These are phyloP conservation scores for Luidia sarsii DNA, from an alignment of 53 echinoderm and acorn worm genomes.

Conservation along the genomic window DNA sequence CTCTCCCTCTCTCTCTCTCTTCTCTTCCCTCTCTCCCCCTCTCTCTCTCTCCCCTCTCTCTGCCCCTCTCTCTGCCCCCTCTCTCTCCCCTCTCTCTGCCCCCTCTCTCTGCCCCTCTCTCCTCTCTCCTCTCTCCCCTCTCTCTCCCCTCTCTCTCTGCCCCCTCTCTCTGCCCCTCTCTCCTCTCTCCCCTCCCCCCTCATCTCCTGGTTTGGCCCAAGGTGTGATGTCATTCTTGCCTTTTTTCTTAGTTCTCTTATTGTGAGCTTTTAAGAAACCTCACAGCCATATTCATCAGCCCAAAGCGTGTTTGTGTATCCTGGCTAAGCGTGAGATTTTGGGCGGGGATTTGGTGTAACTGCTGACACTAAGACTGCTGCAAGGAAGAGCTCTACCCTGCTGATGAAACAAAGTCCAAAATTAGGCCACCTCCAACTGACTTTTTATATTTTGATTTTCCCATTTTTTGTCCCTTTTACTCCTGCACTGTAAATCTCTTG, in stretches of 20 bases:
- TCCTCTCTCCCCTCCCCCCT: no score
- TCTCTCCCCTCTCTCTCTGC: no score
- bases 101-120: no score
- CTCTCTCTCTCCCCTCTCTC: no score
- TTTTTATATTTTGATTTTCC: not conserved
- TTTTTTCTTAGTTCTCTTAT: constrained; percentile 16
- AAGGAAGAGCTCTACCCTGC: constrained; percentile 5
- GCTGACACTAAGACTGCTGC: constrained; percentile 1
- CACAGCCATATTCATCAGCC: constrained; percentile 48
- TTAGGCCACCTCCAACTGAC: not conserved
- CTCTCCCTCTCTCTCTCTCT: no score
- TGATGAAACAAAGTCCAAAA: constrained; percentile 44
- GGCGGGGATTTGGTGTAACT: constrained; percentile 27
- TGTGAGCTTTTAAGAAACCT: constrained; percentile 21
- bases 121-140: no score
- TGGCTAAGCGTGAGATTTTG: constrained; percentile 32
- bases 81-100: no score
- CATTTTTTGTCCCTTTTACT: not conserved
- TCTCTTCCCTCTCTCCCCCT: no score
- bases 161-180: no score
- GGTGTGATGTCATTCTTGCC: constrained; percentile 11
- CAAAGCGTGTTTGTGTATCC: constrained; percentile 34
- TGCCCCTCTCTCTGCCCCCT: no score
- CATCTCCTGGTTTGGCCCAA: constrained; percentile 13
- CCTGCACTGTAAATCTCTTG: not conserved